Evolutionary conservation across 2,797 vertebrate species (phyloP).

Genomic region (Trachops cirrhosus): DNA sequence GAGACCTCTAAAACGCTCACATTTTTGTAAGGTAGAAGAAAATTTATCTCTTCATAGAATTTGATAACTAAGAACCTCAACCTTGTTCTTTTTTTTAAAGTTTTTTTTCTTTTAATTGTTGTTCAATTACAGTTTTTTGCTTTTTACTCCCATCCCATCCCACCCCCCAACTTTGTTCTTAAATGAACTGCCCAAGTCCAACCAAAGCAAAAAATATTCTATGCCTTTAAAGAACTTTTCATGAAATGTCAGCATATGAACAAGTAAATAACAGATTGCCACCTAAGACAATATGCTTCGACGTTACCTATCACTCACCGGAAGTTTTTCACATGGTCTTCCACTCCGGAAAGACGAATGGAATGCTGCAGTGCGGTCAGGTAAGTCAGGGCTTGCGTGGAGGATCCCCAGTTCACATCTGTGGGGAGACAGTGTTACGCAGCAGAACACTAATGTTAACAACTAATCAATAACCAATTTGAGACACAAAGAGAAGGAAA

Average conservation of each 20-base stretch:
- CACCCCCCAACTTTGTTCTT: neutral
- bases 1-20: neutral
- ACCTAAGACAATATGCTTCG: neutral
- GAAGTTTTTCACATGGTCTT: constrained; percentile 98
- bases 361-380: constrained; percentile 95
- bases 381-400: constrained; percentile 98
- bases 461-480: neutral
- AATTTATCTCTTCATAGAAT: neutral
- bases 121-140: too few relatives aligned
- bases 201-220: neutral
- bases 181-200: neutral
- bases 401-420: constrained; percentile 99
- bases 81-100: neutral
- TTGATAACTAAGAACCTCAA: neutral
- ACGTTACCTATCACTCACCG: constrained; percentile 83
- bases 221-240: neutral
- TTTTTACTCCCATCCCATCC: too few relatives aligned
- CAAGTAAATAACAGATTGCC: neutral
- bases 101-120: too few relatives aligned
- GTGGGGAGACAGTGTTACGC: constrained; percentile 41
- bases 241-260: neutral
- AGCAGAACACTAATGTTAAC: neutral
- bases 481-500: neutral
- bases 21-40: neutral
- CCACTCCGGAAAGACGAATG: constrained; percentile 94